Evolutionary conservation across 2,888 invertebrate species (phyloP), one percentile per base, ranked within the genome.

Genomic region (Vannuccia rotundouncinata): DNA sequence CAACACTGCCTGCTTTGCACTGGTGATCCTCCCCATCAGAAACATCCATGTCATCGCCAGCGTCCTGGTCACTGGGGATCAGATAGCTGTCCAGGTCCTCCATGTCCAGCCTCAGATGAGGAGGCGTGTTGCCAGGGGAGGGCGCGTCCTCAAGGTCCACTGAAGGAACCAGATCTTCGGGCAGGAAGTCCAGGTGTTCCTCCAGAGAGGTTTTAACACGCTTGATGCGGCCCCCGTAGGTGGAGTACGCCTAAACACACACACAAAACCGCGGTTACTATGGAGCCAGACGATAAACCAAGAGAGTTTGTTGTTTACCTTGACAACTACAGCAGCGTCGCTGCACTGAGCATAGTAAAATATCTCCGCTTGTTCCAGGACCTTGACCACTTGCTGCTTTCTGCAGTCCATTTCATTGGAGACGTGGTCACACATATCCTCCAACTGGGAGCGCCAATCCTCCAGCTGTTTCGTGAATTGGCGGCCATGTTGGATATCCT

Each of bases 161-260:
- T 31, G 77, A 45, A 27, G 31, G n/a, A 1, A 28, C 1, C 27
- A 74, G 5, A 77, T 77, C 77, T 31, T 77, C 77, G n/a, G 22
- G 30, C 31, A 77, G 28, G 59, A 77, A 77, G 28, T 77, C 77
- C 1, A 77, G 28, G 27, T 77, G 77, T 77, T 77, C 77, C 25
- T 77, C 77, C 27, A 77, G 59, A 25, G 30, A 27, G 59, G 30
- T 28, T 77, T 77, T 77, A 1, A 45, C 45, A 30, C 29, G n/a
- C 1, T 30, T 1, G 25, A 77, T 77, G 22, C 30, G 28, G 25
- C 45, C 45, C 5, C 77, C 77, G 25, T 77, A 77, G 27, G 31
- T 31, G 22, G 30, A 31, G 27, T 77, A 77, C 1, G 77, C 77
- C 22, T 77, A 30, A 17, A 45, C 17, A 45, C 10, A 45, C 10